Evolutionary conservation across 2,888 invertebrate genomes (phyloP), one percentile per base, ranked within the genome.

Genomic region (Synanthedon vespiformis): DNA sequence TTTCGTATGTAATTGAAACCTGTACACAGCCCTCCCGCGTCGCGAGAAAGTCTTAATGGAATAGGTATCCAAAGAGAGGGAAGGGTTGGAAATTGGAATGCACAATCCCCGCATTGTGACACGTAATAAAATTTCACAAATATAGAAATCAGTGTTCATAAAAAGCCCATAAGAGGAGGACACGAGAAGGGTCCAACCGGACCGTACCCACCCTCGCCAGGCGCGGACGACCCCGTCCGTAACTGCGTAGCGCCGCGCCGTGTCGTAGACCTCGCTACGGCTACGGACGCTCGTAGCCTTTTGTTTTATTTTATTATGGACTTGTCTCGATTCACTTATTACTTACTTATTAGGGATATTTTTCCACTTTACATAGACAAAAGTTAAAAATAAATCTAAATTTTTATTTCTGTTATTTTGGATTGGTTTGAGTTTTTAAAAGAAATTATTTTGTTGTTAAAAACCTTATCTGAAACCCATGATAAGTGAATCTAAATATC

Each of bases 141-240:
- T 73, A 68, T 64, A 68, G 65, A 68, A 74, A 73, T 74, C 76
- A 67, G 62, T 63, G 74, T 58, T 72, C 68, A 68, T 72, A 67
- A 68, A 69, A 67, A 65, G 51, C 59, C 60, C 60, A 65, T 67
- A 65, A 63, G 53, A 57, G 57, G 53, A 64, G 62, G 64, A 60
- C 63, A 60, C 12, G 54, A 59, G 52, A 57, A 61, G 61, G 63
- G 60, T 27, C 51, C 50, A 40, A 34, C 51, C 48, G 52, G 41
- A 40, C 50, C 16, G 44, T 48, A 16, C 48, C 34, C 18, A 52
- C 55, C 52, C 53, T 51, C 56, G 52, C 14, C 14, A 55, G 52
- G 54, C 44, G 22, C 47, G 50, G 40, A 49, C 18, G 51, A 22
- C 52, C 49, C 40, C 54, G 34, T 34, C 34, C 34, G 34, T 34